Evolutionary conservation across 2,797 vertebrate species (phyloP), one percentile per base, ranked within the genome.

Genomic region (Manis pentadactyla): DNA sequence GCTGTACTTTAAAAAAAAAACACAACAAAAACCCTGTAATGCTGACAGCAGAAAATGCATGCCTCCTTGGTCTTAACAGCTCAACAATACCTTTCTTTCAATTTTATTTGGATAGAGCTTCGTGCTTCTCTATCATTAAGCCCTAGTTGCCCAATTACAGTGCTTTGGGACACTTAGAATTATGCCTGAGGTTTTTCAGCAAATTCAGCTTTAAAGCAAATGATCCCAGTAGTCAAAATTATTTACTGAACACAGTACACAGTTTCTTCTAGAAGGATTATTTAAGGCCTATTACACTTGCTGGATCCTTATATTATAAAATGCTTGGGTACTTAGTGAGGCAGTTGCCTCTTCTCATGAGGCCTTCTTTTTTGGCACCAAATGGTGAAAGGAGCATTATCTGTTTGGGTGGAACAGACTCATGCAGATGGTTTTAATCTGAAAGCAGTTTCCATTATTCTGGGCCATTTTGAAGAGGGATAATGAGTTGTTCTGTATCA

Each of bases 131-230:
- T 94, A 59, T 90, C 83, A 94, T 84, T 97, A 87, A 75, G 73
- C 87, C 96, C 82, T 97, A 96, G 97, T 93, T 90, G 96, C 57
- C 78, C 69, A 94, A 77, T 95, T 95, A 78, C 14, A 91, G 34
- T 92, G 59, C 69, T 95, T 93, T 74, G 90, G 86, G 84, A 96
- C 73, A 86, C 34, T 71, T 95, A 95, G 96, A 94, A 97, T 93
- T 90, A 53, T 74, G 89, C 93, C 94, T 19, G 1, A 91, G 75
- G 68, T 23, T n/a, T 53, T 88, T 95, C 64, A 55, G 77, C 69
- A 83, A 96, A 94, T 63, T 97, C 90, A 97, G 82, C 75, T 93
- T 93, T 96, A 86, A 97, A 95, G 93, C 49, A 97, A 98, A 96
- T 94, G 37, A 94, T 96, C 94, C 84, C 27, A 96, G n/a, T 61